Percentiles rank a stretch among this genome's conserved stretches.
Evolutionary conservation across 2,797 vertebrate species (phyloP).

Genomic region (Luscinia luscinia): DNA sequence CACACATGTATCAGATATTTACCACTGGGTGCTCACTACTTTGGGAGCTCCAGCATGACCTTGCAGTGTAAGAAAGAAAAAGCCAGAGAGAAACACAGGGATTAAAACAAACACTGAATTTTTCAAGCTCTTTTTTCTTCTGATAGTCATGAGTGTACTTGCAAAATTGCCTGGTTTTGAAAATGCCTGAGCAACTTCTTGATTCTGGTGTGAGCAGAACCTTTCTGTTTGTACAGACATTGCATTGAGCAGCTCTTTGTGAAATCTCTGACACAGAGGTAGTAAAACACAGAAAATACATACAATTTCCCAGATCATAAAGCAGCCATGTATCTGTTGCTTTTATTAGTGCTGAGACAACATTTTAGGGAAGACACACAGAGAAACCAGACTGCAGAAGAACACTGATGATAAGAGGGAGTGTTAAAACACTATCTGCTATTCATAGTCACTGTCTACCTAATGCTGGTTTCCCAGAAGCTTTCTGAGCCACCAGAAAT

Average conservation of each 20-base stretch:
- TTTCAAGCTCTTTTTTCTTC: neutral
- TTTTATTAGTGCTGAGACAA: conserved; percentile 30
- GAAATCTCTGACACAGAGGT: neutral
- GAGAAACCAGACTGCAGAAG: neutral
- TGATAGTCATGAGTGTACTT: neutral
- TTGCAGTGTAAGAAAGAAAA: conserved; percentile 16
- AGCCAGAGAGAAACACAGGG: conserved; percentile 20
- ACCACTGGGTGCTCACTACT: conserved; percentile 22
- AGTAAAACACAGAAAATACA: neutral
- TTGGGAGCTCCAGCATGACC: conserved; percentile 26
- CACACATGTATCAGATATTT: neutral
- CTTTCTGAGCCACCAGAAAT: neutral
- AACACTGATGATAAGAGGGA: neutral
- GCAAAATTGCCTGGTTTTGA: neutral
- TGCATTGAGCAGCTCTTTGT: neutral
- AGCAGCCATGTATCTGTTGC: neutral
- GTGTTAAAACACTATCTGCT: neutral
- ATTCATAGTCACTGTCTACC: neutral
- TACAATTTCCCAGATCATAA: neutral
- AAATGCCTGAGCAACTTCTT: neutral
- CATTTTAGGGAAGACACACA: conserved; percentile 22
- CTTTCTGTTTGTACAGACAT: neutral
- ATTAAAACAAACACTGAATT: conserved; percentile 39
- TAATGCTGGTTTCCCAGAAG: neutral
- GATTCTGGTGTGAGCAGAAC: neutral